Percentiles rank a stretch among this genome's conserved stretches.
phyloP scores from a whole-genome alignment of 2,113 vertebrate species.

The Mola mola region DNA sequence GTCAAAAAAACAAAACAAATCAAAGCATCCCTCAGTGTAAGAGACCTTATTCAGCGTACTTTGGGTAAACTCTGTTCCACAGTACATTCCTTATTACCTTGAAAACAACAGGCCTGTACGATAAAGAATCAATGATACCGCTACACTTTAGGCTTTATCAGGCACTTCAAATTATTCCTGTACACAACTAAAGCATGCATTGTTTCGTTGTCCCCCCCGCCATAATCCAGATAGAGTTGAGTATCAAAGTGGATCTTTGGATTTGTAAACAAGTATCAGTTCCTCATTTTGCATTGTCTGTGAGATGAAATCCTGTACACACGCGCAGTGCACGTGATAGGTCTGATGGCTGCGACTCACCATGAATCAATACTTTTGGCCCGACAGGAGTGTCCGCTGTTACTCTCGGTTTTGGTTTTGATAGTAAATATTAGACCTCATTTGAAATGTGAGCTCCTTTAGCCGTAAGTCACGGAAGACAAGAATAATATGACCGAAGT shows the following conservation, averaged over 20 bases:
- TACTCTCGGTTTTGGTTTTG: constrained; percentile 14
- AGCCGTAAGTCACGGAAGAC: constrained; percentile 3
- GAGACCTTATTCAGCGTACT: constrained; percentile 46
- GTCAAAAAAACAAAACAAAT: constrained; percentile 18
- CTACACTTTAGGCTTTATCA: constrained; percentile 81
- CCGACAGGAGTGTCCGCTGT: constrained; percentile 2
- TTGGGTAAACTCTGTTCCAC: constrained; percentile 27
- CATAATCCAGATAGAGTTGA: constrained; percentile 68
- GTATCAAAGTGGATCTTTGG: constrained; percentile 88
- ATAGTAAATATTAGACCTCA: background rate
- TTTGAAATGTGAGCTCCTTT: constrained; percentile 10
- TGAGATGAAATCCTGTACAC: constrained; percentile 7
- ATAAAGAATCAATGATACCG: constrained; percentile 83
- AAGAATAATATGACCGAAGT: background rate
- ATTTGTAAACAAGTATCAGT: constrained; percentile 84
- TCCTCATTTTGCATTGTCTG: constrained; percentile 64
- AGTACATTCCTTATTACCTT: constrained; percentile 57
- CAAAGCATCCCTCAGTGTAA: constrained; percentile 33
- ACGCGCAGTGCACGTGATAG: constrained; percentile 15
- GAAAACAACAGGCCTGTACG: constrained; percentile 58
- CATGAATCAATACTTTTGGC: constrained; percentile 17
- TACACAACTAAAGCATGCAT: constrained; percentile 89
- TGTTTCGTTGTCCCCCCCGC: constrained; percentile 67
- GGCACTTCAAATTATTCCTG: constrained; percentile 90
- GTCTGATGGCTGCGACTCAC: constrained; percentile 9